A percentile compares a stretch with the other conserved stretches of the same genome.
Evolutionary conservation across 2,888 invertebrate species (phyloP).

Genomic region (Netelia melanura): DNA sequence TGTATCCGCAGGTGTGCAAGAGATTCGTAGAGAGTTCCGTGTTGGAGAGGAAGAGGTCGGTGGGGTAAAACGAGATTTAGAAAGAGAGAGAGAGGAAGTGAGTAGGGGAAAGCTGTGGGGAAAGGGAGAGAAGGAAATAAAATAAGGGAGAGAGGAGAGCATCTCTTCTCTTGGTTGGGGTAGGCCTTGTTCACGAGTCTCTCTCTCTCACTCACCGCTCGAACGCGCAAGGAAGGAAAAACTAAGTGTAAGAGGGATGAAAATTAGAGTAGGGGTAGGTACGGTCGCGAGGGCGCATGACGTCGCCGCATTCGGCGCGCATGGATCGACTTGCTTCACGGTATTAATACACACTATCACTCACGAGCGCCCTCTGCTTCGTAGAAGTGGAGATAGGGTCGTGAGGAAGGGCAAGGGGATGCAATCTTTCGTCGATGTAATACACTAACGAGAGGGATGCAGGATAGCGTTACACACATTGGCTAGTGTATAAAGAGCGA

Average conservation of each 20-base stretch:
- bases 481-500: background rate
- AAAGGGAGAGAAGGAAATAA: conserved; percentile 21
- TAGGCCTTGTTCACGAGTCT: conserved; percentile 15
- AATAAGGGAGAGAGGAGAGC: conserved; percentile 26
- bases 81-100: background rate
- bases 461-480: background rate
- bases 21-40: background rate
- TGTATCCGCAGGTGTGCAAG: conserved; percentile 5
- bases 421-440: background rate
- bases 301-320: conserved; percentile 81
- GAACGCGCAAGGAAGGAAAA: background rate
- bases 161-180: conserved; percentile 21
- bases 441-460: background rate
- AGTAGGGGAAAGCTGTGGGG: background rate
- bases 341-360: conserved; percentile 51
- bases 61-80: background rate
- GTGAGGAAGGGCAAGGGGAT: background rate
- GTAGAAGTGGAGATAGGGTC: too few species aligned
- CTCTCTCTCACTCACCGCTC: background rate
- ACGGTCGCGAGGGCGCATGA: conserved; percentile 79
- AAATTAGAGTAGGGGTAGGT: conserved; percentile 49
- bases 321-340: conserved; percentile 80
- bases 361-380: conserved; percentile 28
- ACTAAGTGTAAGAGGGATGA: background rate
- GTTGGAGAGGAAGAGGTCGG: background rate